Evolutionary conservation across 2,888 invertebrate genomes (phyloP).

Genomic region (Phytoseiulus persimilis): DNA sequence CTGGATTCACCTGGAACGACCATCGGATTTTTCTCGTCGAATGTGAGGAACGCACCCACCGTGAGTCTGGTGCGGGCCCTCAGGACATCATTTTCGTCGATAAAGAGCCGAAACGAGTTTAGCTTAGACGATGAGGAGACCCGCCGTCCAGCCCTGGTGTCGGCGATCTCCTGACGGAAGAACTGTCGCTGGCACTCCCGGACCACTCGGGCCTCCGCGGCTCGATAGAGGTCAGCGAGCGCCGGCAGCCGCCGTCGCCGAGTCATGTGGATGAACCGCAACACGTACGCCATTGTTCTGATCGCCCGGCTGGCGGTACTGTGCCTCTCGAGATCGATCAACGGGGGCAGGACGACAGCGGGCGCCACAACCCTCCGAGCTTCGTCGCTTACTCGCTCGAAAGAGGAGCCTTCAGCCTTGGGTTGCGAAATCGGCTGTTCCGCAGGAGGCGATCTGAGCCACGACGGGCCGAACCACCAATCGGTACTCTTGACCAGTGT

Average conservation of each 20-base stretch:
- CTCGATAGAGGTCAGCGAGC: background rate
- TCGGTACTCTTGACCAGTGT: conserved; percentile 40
- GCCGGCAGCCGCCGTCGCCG: background rate
- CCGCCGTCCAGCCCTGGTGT: too few relatives aligned
- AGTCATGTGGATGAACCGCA: background rate
- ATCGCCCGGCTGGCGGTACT: background rate
- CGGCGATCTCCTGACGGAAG: too few relatives aligned
- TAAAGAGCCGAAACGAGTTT: too few relatives aligned
- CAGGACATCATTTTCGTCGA: too few relatives aligned
- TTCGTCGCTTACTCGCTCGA: background rate
- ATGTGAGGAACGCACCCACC: too few relatives aligned
- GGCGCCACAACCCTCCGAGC: background rate
- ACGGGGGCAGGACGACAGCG: background rate
- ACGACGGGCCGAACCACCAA: conserved; percentile 47
- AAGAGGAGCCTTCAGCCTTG: background rate
- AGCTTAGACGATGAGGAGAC: too few relatives aligned
- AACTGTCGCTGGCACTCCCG: too few relatives aligned
- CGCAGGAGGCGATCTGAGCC: conserved; percentile 40
- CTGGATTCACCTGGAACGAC: too few relatives aligned
- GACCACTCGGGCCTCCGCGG: too few relatives aligned
- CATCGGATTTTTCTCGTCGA: too few relatives aligned
- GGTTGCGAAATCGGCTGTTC: background rate
- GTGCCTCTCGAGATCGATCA: conserved; percentile 9
- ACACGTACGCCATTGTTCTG: background rate
- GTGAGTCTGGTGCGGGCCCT: too few relatives aligned